Base-by-base conservation (phyloP, 2,113 vertebrate species). In the Charadrius vociferus region DNA sequence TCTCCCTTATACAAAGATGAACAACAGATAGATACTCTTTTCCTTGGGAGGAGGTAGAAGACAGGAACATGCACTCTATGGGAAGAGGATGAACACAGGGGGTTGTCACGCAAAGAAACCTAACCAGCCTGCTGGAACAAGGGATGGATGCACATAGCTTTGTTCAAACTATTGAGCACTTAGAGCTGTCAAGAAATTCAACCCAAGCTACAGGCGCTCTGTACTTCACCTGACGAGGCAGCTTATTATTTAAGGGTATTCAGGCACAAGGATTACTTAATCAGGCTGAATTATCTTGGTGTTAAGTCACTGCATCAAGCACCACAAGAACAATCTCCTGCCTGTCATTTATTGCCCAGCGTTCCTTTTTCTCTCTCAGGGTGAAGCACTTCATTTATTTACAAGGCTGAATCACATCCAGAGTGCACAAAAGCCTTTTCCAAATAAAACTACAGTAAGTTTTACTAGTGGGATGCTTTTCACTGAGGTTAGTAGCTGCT, bases 381-480 rank as follows among this genome's bases (percentile, higher is more conserved):
- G 30, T 72, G 84, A 95, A 84, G 43, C 27, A 74, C 56, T 94
- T 94, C 6, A 66, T 65, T 88, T 88, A 63, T 55, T 85, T 78
- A 90, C 7, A 1, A 88, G 59, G 58, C n/a, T 91, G 62, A 82
- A 66, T 87, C 49, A 43, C 20, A 77, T 30, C 74, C 78, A 95
- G 63, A 71, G 34, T 67, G 30, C 36, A 89, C 10, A 95, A 91
- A 67, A 80, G 36, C 50, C 32, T 77, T 77, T 90, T 77, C 45
- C 72, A 94, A 77, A 88, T 73, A 47, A 71, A 91, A 70, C 39
- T 43, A 36, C 26, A 53, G 3, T 24, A 72, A 39, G 7, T 53
- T 89, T 79, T 73, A 82, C 36, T 56, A 87, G 55, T n/a, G 7
- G 39, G 50, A 73, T 85, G 77, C 49, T 84, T 95, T 84, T 89